A percentile compares a stretch with the other conserved stretches of the same genome.
Conservation (phyloP, 2,888 invertebrate genomes). For the Tetropium fuscum region DNA sequence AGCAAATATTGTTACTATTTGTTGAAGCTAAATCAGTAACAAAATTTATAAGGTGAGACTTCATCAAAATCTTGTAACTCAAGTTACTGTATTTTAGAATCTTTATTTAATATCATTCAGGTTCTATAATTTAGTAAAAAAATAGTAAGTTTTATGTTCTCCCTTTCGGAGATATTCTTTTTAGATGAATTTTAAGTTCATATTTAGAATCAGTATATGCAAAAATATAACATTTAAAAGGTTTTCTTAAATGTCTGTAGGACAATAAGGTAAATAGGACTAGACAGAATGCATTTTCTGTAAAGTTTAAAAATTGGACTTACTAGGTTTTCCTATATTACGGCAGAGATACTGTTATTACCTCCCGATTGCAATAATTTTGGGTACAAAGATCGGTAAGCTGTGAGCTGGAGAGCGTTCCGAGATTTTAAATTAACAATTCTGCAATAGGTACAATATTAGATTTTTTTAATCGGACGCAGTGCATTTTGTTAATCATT, state of each 20-base stretch:
- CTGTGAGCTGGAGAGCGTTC: too few relatives aligned
- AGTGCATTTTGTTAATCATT: too few relatives aligned
- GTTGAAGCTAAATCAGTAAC: background rate
- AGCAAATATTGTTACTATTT: background rate
- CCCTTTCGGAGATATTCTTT: background rate
- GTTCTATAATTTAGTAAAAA: background rate
- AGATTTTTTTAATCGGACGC: too few relatives aligned
- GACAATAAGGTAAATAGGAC: background rate
- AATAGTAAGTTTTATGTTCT: background rate
- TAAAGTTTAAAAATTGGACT: background rate
- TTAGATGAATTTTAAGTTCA: background rate
- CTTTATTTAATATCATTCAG: background rate
- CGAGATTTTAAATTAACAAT: too few relatives aligned
- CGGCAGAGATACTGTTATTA: background rate
- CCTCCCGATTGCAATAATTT: too few relatives aligned
- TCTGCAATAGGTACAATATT: too few relatives aligned
- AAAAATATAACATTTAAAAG: background rate
- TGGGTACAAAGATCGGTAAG: too few relatives aligned
- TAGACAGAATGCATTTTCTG: background rate
- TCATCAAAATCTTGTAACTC: background rate
- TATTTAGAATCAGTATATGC: background rate
- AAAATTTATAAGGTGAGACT: background rate
- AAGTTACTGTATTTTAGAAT: background rate
- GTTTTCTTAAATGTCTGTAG: background rate
- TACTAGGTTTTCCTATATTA: conserved; percentile 4